Base-by-base conservation (phyloP, 2,797 vertebrate species). In the Acanthopagrus latus region DNA sequence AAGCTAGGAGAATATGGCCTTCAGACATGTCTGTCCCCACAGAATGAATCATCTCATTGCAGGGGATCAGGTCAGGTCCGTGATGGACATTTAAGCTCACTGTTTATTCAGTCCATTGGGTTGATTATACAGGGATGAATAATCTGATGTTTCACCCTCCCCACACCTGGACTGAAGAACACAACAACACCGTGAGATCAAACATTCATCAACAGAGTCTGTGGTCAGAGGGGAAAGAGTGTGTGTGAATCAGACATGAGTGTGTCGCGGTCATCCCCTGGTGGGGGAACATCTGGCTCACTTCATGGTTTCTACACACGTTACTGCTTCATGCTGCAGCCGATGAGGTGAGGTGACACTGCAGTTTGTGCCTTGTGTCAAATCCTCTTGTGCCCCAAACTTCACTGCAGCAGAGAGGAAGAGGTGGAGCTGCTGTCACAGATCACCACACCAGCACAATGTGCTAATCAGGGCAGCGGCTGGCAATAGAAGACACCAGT, bases 231-330 rank as follows among this genome's bases (percentile, higher is more conserved):
- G 12, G 1, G 56, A 23, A 71, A 74, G 69, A 23, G 10, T 71
- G 14, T 56, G 64, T 70, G 54, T 91, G 84, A 90, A 55, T 89
- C 75, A 91, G 76, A 72, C 43, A 29, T 71, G 78, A 83, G 46
- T 85, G 82, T 81, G 68, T 81, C 50, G 17, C 52, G 52, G 71
- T 85, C 76, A 79, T 70, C 73, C 66, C 62, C 29, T 48, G 46
- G 38, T 7, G n/a, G 73, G 60, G 78, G 51, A 21, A 62, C 48
- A 71, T 80, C 64, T 86, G 75, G 48, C 64, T 71, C 76, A 57
- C 57, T 29, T 52, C 27, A 43, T 51, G 63, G 29, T 78, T 68
- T 71, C 51, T 48, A 68, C 60, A 21, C 18, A 3, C 25, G 16
- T 50, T 63, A 11, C n/a, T 14, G n/a, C 29, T 59, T 71, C 44